Base-by-base conservation (phyloP, 2,888 invertebrate species). In the Athripsodes cinereus region DNA sequence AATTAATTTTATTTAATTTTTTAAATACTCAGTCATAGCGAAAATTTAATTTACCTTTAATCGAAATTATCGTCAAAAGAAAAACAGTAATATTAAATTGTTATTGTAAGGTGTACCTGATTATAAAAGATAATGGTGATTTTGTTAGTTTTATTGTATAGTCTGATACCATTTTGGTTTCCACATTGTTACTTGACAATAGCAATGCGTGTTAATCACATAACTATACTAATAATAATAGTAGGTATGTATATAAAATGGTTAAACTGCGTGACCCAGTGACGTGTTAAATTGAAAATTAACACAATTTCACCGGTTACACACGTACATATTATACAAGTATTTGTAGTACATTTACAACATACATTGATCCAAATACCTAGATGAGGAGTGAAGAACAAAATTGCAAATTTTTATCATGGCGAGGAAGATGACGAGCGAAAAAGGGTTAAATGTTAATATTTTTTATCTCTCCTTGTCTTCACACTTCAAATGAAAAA, bases 201-300 rank as follows among this genome's bases (percentile, higher is more conserved):
- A 13, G 40, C 13, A 40, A 40, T 13, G 13, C 40, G 40, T 40
- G 40, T 16, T 40, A 40, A 40, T 40, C 40, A 40, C 16, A 13
- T 13, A 3, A 3, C 16, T n/a, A 8, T 40, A 40, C 3, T 40
- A 13, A 40, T 40, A 13, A 3, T 3, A 8, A 26, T 26, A 6
- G 26, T 26, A 10, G 3, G 26, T 26, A 26, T 26, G 26, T 3
- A 26, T 26, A 26, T 26, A 6, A 26, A 26, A 26, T 40, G 40
- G 13, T 16, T 40, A 16, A 40, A 40, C 40, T 16, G 40, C 40
- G 40, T 40, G 40, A 40, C 40, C 40, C 40, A 40, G 40, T 5
- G n/a, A 40, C 40, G 40, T 13, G 40, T 40, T 40, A 40, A 40
- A 40, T 40, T 40, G 40, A 40, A 40, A n/a, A 40, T 40, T 40